A percentile compares a stretch with the other conserved stretches of the same genome.
Evolutionary conservation across 2,888 invertebrate genomes (phyloP).

Genomic region (Mallateleia sp.): DNA sequence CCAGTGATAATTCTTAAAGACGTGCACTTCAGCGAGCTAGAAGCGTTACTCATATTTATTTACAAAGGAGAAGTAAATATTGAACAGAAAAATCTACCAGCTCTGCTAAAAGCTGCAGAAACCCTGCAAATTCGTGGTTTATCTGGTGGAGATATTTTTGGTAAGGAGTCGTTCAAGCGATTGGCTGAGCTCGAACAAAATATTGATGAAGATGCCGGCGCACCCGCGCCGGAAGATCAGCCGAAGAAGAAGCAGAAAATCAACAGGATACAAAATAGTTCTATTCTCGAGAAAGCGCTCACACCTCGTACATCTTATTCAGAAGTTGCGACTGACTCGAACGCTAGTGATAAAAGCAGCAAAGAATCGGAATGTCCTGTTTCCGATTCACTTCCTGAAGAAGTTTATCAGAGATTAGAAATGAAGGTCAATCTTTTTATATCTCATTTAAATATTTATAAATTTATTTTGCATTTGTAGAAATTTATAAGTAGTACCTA

Average conservation of each 20-base stretch:
- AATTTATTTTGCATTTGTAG: no score
- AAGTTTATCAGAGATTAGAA: slow-evolving; percentile 85
- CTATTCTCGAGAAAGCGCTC: slow-evolving; percentile 86
- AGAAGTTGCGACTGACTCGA: slow-evolving; percentile 83
- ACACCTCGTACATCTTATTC: slow-evolving; percentile 82
- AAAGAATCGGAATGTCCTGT: slow-evolving; percentile 82
- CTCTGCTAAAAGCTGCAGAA: slow-evolving; percentile 93
- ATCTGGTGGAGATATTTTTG: slow-evolving; percentile 91
- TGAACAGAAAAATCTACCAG: slow-evolving; percentile 92
- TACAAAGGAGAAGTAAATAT: slow-evolving; percentile 94
- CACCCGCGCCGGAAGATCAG: slow-evolving; percentile 81
- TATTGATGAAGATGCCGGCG: slow-evolving; percentile 75
- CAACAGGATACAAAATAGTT: slow-evolving; percentile 83
- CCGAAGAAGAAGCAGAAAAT: slow-evolving; percentile 86
- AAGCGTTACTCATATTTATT: slow-evolving; percentile 93
- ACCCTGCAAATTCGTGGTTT: slow-evolving; percentile 93
- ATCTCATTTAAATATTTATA: no score
- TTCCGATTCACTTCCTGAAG: slow-evolving; percentile 82
- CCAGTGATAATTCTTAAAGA: slow-evolving; percentile 94
- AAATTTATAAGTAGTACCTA: no score
- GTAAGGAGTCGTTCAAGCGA: slow-evolving; percentile 89
- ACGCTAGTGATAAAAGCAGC: slow-evolving; percentile 82
- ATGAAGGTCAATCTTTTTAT: no score
- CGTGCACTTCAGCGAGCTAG: slow-evolving; percentile 92
- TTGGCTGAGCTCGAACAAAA: slow-evolving; percentile 84